These are phyloP conservation scores for Cecropterus lyciades DNA, from an alignment of 1,140 invertebrate genomes.

Conservation along the genomic window DNA sequence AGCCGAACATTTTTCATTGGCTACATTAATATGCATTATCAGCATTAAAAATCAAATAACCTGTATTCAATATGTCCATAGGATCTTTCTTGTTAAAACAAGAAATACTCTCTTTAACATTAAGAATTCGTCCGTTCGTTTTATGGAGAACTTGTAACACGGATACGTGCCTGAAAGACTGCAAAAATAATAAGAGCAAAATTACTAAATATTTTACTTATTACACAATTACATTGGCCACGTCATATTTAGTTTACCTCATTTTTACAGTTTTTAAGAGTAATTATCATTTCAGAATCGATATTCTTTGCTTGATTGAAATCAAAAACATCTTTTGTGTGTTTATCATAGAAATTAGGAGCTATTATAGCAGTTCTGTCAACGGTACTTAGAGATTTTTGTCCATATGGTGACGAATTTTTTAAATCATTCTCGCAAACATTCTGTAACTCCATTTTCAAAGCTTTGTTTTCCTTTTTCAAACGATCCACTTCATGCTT, in stretches of 20 bases:
- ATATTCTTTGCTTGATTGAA: conserved; percentile 41
- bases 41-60: conserved; percentile 40
- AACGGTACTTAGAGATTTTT: conserved; percentile 16
- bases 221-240: not conserved
- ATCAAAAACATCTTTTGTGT: conserved; percentile 40
- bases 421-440: conserved; percentile 15
- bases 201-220: not conserved
- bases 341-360: conserved; percentile 49
- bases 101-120: conserved; percentile 23
- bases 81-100: conserved; percentile 59
- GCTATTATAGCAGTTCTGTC: conserved; percentile 17
- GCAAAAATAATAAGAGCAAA: conserved; percentile 34
- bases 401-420: conserved; percentile 20
- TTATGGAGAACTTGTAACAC: conserved; percentile 74
- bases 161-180: conserved; percentile 67
- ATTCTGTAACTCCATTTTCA: conserved; percentile 58
- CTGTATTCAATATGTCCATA: conserved; percentile 63
- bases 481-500: conserved; percentile 57
- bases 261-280: conserved; percentile 70
- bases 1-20: too few relatives aligned
- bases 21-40: too few relatives aligned
- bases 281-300: conserved; percentile 76
- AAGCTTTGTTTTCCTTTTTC: conserved; percentile 56
- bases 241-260: conserved; percentile 48
- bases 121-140: conserved; percentile 52